A percentile compares a stretch with the other conserved stretches of the same genome.
These are phyloP conservation scores for Lissonota sp. DNA, from an alignment of 2,888 invertebrate genomes.

Conservation along the genomic window DNA sequence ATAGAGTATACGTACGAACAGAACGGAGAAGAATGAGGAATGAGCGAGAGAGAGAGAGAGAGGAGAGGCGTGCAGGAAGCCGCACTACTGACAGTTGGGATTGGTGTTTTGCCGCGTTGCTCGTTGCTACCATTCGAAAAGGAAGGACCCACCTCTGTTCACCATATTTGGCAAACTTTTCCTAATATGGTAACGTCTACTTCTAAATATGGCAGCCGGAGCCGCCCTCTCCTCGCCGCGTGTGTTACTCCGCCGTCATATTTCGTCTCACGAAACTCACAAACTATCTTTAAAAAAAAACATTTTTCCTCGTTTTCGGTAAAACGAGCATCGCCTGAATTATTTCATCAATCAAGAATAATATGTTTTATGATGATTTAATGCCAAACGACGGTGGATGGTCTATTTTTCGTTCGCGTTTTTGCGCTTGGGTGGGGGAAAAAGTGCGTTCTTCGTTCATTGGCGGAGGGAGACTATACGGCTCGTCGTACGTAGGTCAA, in stretches of 20 bases:
- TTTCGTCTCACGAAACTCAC: constrained; percentile 4
- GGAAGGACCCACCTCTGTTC: constrained; percentile 91
- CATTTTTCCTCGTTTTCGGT: constrained; percentile 36
- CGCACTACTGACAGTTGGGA: constrained; percentile 80
- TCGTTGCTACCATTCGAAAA: constrained; percentile 82
- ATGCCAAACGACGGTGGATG: constrained; percentile 51
- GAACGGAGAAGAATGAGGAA: not conserved
- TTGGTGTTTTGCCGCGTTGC: constrained; percentile 81
- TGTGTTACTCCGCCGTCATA: constrained; percentile 73
- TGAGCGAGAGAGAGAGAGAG: constrained; percentile 56
- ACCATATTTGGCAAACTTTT: constrained; percentile 92
- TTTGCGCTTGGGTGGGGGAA: constrained; percentile 70
- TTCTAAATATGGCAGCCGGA: constrained; percentile 93
- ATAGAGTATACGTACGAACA: too few species aligned
- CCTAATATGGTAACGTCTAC: constrained; percentile 92
- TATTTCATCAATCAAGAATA: constrained; percentile 27
- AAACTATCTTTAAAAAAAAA: constrained; percentile 34
- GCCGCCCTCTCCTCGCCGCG: constrained; percentile 87
- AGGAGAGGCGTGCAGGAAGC: constrained; percentile 81
- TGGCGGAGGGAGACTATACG: constrained; percentile 73
- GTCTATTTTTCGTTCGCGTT: constrained; percentile 75
- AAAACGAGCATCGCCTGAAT: constrained; percentile 16
- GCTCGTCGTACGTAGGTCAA: constrained; percentile 83
- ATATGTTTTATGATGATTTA: constrained; percentile 27
- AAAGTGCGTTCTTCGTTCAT: constrained; percentile 69